Conservation (phyloP, 2,888 invertebrate species). For the Melangyna quadrimaculata region DNA sequence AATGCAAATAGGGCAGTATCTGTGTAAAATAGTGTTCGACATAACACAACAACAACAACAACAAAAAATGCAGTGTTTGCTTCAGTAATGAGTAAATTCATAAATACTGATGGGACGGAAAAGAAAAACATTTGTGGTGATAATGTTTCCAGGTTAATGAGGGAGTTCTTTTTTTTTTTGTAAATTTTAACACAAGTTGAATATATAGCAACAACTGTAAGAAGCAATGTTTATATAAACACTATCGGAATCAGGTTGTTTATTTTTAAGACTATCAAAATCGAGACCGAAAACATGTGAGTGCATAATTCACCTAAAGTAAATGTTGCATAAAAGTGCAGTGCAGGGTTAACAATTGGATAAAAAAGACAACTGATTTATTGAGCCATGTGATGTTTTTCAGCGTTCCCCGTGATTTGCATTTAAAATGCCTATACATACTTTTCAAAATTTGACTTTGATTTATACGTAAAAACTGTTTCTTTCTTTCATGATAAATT, state of each 20-base stretch:
- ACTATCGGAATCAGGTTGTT: background rate
- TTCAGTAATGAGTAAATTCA: conserved; percentile 3
- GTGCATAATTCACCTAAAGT: background rate
- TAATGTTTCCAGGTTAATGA: conserved; percentile 44
- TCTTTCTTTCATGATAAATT: too few relatives aligned
- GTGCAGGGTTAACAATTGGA: background rate
- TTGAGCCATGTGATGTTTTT: background rate
- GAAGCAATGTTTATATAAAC: background rate
- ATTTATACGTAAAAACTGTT: too few relatives aligned
- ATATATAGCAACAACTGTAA: background rate
- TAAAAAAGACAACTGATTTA: background rate
- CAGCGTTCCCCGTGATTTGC: background rate
- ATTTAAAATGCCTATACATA: background rate
- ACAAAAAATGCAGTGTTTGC: background rate
- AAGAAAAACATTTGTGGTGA: conserved; percentile 7
- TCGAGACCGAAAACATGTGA: background rate
- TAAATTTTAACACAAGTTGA: background rate
- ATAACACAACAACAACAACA: background rate
- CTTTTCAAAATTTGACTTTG: too few relatives aligned
- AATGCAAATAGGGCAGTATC: conserved; percentile 13
- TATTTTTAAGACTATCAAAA: background rate
- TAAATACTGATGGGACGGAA: background rate
- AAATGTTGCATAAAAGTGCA: background rate
- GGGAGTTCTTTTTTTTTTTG: background rate
- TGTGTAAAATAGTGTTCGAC: background rate